Conservation (phyloP, 2,888 invertebrate genomes). For the Gymnoscelis rufifasciata region DNA sequence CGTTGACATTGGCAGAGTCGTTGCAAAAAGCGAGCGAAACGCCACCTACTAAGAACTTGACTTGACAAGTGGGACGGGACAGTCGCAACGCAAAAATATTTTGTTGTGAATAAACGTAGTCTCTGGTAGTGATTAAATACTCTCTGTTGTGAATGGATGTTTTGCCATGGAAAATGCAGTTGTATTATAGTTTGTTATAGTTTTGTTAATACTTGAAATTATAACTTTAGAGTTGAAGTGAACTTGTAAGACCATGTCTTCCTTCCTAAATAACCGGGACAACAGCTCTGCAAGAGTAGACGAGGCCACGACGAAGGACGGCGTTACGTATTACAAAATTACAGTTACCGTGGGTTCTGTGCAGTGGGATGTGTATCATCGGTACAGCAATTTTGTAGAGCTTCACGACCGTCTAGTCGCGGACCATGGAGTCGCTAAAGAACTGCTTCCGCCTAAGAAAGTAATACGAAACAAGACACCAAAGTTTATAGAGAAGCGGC, state of each 20-base stretch:
- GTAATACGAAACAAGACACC: conserved; percentile 93
- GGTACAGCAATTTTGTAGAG: conserved; percentile 94
- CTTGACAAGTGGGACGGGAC: too few species aligned
- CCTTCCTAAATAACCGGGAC: conserved; percentile 83
- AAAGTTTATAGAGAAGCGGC: conserved; percentile 90
- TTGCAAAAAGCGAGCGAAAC: too few species aligned
- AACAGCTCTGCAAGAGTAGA: conserved; percentile 84
- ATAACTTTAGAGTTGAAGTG: too few species aligned
- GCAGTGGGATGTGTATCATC: conserved; percentile 89
- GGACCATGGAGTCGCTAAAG: conserved; percentile 90
- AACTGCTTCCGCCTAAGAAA: conserved; percentile 95
- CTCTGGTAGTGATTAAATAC: too few species aligned
- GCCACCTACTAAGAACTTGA: too few species aligned
- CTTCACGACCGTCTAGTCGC: conserved; percentile 90
- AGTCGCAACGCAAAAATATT: too few species aligned
- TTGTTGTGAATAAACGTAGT: too few species aligned
- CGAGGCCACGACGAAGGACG: conserved; percentile 80
- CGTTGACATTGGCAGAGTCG: too few species aligned
- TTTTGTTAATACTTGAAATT: too few species aligned
- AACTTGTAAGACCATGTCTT: conserved; percentile 83
- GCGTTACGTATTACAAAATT: conserved; percentile 86
- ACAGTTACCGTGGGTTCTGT: conserved; percentile 83
- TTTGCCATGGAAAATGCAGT: too few species aligned
- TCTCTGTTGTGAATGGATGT: too few species aligned
- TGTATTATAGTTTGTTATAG: too few species aligned